Base-by-base conservation (phyloP, 2,888 invertebrate species). In the Sphinx pinastri region DNA sequence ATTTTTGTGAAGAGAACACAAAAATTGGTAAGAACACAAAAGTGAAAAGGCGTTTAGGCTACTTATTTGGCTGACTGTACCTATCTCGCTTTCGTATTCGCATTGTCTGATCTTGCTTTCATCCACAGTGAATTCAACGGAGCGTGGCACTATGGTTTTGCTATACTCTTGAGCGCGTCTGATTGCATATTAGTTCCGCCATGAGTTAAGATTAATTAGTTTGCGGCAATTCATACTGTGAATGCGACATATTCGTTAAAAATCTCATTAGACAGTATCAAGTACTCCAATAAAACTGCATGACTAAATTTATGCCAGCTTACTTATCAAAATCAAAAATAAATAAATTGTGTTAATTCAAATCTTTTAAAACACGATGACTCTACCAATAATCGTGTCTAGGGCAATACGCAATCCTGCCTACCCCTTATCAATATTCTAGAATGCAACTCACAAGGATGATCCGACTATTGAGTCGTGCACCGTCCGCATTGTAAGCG, bases 401-500 rank as follows among this genome's bases (percentile, higher is more conserved):
- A 38, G 38, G 7, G 25, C 25, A 25, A 38, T 52, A 16, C 54
- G n/a, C 54, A 10, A 55, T 19, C 19, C 13, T 25, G 13, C 19
- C 25, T 6, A 13, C 31, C 38, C 10, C n/a, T n/a, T 47, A 49
- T 63, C 19, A 63, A 49, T 16, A 47, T 25, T 16, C 16, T 16
- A 10, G 16, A 16, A 45, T 10, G 16, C 12, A 47, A 19, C 12
- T 16, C 12, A 31, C 51, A 52, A 38, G 59, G 51, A 60, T 59
- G n/a, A 38, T 47, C 63, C 25, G 25, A 7, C 31, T 51, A 63
- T 69, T 54, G 38, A 52, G 67, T 67, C 16, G 57, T 57, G 71
- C 19, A 54, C 45, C 69, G 69, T 63, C 52, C 63, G 60, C 68
- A 31, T 55, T 55, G 55, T 19, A 38, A 49, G 58, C 49, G 59